Conservation (phyloP, 2,797 vertebrate species). For the Gymnoscopelus braueri region DNA sequence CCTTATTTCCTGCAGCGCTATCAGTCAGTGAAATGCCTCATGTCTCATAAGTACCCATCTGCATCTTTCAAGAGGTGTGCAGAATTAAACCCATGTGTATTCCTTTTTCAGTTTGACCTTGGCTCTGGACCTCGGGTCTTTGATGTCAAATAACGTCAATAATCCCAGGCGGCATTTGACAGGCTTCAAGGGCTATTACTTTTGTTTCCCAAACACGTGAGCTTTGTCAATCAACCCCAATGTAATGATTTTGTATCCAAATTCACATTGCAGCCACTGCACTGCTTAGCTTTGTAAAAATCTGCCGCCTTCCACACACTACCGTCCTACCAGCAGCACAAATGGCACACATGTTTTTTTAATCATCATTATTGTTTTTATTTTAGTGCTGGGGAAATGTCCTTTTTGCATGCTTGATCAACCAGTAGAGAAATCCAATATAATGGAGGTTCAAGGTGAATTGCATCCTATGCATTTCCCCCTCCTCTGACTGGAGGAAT, state of each 20-base stretch:
- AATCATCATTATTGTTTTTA: slow-evolving; percentile 88
- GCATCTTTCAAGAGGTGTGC: slow-evolving; percentile 77
- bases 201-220: slow-evolving; percentile 76
- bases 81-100: slow-evolving; percentile 78
- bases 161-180: slow-evolving; percentile 75
- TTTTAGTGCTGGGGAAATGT: slow-evolving; percentile 88
- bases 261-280: slow-evolving; percentile 60
- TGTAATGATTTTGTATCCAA: slow-evolving; percentile 83
- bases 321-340: slow-evolving; percentile 64
- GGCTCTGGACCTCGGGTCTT: slow-evolving; percentile 76
- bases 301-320: slow-evolving; percentile 71
- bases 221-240: slow-evolving; percentile 77
- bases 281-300: slow-evolving; percentile 77
- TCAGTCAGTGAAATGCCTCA: slow-evolving; percentile 77
- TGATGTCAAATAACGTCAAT: slow-evolving; percentile 76
- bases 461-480: slow-evolving; percentile 84
- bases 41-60: slow-evolving; percentile 78
- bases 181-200: slow-evolving; percentile 78
- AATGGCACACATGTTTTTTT: slow-evolving; percentile 84
- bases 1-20: slow-evolving; percentile 70
- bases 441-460: slow-evolving; percentile 93
- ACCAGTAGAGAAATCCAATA: slow-evolving; percentile 93
- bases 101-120: slow-evolving; percentile 78
- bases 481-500: slow-evolving; percentile 73
- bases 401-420: slow-evolving; percentile 99